Conservation (phyloP, 2,797 vertebrate genomes). For the Alfaro cultratus region DNA sequence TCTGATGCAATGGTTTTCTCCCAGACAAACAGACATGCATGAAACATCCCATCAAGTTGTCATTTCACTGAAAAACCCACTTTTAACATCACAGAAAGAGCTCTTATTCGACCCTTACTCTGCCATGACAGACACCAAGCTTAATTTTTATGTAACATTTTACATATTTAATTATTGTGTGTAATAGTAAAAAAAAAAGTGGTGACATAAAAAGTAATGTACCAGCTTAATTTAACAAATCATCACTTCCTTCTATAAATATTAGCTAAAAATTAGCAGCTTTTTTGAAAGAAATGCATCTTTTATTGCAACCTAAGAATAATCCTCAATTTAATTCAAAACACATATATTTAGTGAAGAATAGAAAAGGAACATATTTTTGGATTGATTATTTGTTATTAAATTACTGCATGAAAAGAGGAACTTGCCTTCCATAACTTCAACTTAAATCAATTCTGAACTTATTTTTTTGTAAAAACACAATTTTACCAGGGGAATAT, state of each 20-base stretch:
- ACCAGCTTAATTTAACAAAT: not conserved
- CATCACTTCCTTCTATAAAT: not conserved
- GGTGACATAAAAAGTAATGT: not conserved
- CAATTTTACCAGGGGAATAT: not conserved
- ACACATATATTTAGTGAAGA: no score
- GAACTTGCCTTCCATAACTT: no score
- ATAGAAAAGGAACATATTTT: no score
- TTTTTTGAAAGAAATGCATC: no score
- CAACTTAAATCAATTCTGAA: no score
- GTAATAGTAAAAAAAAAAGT: not conserved
- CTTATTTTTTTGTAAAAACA: no score
- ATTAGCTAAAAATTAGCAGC: not conserved
- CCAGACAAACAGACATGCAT: not conserved
- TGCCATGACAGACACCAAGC: not conserved
- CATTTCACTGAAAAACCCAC: not conserved
- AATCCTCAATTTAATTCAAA: no score
- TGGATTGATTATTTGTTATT: no score
- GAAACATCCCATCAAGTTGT: not conserved
- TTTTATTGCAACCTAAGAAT: no score
- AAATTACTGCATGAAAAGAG: no score
- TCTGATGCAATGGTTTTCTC: slow-evolving; percentile 47
- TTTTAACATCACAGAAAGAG: slow-evolving; percentile 15
- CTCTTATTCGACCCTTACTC: not conserved
- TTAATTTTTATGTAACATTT: not conserved
- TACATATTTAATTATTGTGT: not conserved